Base-by-base conservation (phyloP, 2,888 invertebrate species). In the Synanthedon andrenaeformis region DNA sequence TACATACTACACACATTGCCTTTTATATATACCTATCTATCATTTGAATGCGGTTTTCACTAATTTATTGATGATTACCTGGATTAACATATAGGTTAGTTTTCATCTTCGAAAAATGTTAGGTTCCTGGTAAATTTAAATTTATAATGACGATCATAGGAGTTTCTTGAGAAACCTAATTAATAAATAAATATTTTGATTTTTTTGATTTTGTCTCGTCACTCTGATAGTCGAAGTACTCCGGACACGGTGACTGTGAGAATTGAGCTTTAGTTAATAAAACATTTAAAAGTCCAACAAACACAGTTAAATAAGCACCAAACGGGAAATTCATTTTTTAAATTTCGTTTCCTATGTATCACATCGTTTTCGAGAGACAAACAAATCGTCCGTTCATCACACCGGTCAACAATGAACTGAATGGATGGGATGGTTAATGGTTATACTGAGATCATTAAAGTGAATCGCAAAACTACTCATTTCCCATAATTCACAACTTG, bases 151-250 rank as follows among this genome's bases (percentile, higher is more conserved):
- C n/a, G n/a, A n/a, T n/a, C n/a, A n/a, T n/a, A n/a, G n/a, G n/a
- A n/a, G n/a, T n/a, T n/a, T n/a, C n/a, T n/a, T n/a, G n/a, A n/a
- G n/a, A n/a, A n/a, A n/a, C n/a, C n/a, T n/a, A n/a, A n/a, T n/a
- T n/a, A n/a, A n/a, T n/a, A n/a, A n/a, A n/a, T n/a, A n/a, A n/a
- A n/a, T n/a, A n/a, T n/a, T n/a, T n/a, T n/a, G n/a, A n/a, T n/a
- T n/a, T n/a, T n/a, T n/a, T n/a, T n/a, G n/a, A n/a, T n/a, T n/a
- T n/a, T n/a, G n/a, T n/a, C n/a, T n/a, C n/a, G n/a, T n/a, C n/a
- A n/a, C n/a, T n/a, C n/a, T n/a, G n/a, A n/a, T n/a, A 83, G 12
- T 73, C 68, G 68, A 83, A 84, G 51, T 72, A 58, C 28, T 68
- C 63, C 4, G 82, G 82, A 51, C 84, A 84, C 1, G 82, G 82